Evolutionary conservation across 1,140 invertebrate species (phyloP).

Genomic region (Acromyrmex charruanus): DNA sequence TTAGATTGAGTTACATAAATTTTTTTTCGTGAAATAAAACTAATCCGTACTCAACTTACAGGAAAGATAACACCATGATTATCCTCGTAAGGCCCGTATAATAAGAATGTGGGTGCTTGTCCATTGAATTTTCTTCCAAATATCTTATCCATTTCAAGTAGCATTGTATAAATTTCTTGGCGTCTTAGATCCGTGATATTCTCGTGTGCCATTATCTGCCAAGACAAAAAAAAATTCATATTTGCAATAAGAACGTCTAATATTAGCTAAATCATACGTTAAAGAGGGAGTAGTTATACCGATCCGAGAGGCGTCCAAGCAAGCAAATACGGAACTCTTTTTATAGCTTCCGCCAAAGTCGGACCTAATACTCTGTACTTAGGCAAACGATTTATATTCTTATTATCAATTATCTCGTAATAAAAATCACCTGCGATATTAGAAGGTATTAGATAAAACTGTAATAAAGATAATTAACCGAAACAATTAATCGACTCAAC

Average conservation of each 20-base stretch:
- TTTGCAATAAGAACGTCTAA: neutral
- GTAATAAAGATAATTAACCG: no score
- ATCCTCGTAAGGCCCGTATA: conserved; percentile 90
- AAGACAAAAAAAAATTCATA: conserved; percentile 26
- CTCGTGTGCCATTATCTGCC: conserved; percentile 87
- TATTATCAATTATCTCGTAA: conserved; percentile 1
- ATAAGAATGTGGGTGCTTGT: conserved; percentile 88
- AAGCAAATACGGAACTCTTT: conserved; percentile 88
- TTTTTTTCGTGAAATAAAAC: neutral
- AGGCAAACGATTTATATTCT: neutral
- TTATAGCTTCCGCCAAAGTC: conserved; percentile 81
- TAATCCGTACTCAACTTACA: conserved; percentile 79
- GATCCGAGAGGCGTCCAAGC: conserved; percentile 89
- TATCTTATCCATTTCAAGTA: conserved; percentile 89
- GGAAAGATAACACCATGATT: conserved; percentile 89
- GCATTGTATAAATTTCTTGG: conserved; percentile 89
- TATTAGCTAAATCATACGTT: neutral
- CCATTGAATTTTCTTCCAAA: conserved; percentile 89
- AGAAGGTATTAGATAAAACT: neutral
- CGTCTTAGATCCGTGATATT: conserved; percentile 87
- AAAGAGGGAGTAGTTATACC: conserved; percentile 24
- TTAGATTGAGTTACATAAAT: neutral
- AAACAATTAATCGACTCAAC: neutral
- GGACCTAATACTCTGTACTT: conserved; percentile 86
- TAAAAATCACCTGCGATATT: conserved; percentile 39